Evolutionary conservation across 1,140 invertebrate genomes (phyloP), one percentile per base, ranked within the genome.

Genomic region (Microvelia longipes): DNA sequence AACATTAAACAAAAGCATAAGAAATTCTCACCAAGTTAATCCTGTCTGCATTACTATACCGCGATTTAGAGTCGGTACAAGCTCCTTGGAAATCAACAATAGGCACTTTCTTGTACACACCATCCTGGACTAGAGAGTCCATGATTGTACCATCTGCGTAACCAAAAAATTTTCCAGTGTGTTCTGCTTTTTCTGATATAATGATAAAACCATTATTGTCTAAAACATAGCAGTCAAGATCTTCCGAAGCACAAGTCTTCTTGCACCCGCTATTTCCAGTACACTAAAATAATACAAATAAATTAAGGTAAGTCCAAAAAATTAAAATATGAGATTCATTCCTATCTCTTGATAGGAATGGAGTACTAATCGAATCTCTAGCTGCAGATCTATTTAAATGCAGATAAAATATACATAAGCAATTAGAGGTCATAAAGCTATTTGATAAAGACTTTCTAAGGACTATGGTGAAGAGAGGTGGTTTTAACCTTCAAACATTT

Each of bases 141-240:
- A 96, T 94, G 65, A 96, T 92, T 1, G 92, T 94, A n/a, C 92
- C 92, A 77, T 96, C 93, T 64, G 95, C 89, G 78, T 95, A 91
- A 0, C 93, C 93, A 76, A 96, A 96, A 79, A 96, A 96, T 74
- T 88, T 83, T 14, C 91, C 91, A 1, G 91, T 92, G 76, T 94
- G 89, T 67, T 90, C 85, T 29, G 84, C 82, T 71, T 89, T 87
- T 78, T 95, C 92, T 2, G 92, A 94, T 28, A 94, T 86, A 29
- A 96, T 89, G n/a, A 96, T 88, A 78, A 94, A 96, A 13, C 93
- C 93, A 78, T 93, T 94, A 78, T 95, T 93, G 75, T 96, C 93
- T 60, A 96, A 79, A 14, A 97, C 88, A 77, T 93, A 96, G 78
- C 93, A 96, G 75, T 96, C 92, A 1, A 95, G 80, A 73, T 91